These are phyloP conservation scores for Ptychochromis oligacanthus DNA, from an alignment of 2,113 vertebrate genomes.

Conservation along the genomic window DNA sequence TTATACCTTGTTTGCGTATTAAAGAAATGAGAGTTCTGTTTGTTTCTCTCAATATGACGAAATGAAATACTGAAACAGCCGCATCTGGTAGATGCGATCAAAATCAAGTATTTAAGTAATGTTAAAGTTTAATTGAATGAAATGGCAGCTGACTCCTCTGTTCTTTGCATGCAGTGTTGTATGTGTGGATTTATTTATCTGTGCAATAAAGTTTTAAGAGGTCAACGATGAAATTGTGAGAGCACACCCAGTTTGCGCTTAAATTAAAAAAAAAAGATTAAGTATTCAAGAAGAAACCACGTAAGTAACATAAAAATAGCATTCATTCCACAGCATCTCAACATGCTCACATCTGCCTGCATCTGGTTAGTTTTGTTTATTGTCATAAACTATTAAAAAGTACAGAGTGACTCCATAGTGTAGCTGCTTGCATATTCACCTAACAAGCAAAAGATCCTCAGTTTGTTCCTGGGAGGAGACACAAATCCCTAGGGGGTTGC, in stretches of 20 bases:
- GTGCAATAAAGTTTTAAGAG: conserved; percentile 20
- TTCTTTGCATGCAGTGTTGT: conserved; percentile 17
- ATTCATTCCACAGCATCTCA: not conserved
- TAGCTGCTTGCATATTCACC: too few relatives aligned
- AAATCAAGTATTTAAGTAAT: not conserved
- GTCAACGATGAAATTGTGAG: not conserved
- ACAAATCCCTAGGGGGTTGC: too few relatives aligned
- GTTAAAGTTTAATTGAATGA: not conserved
- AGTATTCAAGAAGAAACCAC: too few relatives aligned
- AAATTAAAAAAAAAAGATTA: not conserved
- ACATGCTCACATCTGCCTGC: rapidly evolving
- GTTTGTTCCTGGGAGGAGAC: too few relatives aligned
- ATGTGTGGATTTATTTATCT: conserved; percentile 5
- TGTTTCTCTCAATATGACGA: not conserved
- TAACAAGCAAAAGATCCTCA: too few relatives aligned
- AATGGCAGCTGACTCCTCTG: not conserved
- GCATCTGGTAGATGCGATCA: not conserved
- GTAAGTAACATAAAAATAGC: too few relatives aligned
- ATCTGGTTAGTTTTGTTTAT: not conserved
- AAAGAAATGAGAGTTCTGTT: not conserved
- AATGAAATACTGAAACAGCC: not conserved
- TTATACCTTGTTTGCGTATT: not conserved
- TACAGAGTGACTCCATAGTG: too few relatives aligned
- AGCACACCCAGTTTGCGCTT: not conserved
- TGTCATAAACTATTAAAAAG: not conserved